Evolutionary conservation across 2,113 vertebrate species (phyloP).

Genomic region (Abramis brama): DNA sequence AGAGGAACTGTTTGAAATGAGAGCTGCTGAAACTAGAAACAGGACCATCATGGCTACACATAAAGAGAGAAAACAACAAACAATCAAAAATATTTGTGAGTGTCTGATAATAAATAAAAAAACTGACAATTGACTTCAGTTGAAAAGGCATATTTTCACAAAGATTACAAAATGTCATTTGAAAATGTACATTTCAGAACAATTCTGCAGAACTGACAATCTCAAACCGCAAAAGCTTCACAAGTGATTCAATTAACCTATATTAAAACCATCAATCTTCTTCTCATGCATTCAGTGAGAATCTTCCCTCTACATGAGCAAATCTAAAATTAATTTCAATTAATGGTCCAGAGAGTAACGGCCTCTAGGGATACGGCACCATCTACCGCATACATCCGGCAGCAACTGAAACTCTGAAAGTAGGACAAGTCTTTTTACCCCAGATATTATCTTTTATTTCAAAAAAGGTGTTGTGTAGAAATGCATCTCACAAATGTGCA

Average conservation of each 20-base stretch:
- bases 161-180: background rate
- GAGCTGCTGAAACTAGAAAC: slow-evolving; percentile 74
- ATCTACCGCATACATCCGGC: slow-evolving; percentile 14
- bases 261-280: slow-evolving; percentile 8
- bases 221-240: background rate
- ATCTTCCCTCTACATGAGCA: slow-evolving; percentile 11
- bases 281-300: slow-evolving; percentile 12
- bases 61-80: background rate
- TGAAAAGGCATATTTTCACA: background rate
- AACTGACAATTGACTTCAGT: background rate
- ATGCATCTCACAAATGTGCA: background rate
- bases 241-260: slow-evolving; percentile 13
- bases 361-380: background rate
- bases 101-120: background rate
- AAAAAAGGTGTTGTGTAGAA: slow-evolving; percentile 7
- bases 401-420: slow-evolving; percentile 5
- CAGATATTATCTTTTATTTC: background rate
- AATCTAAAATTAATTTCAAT: slow-evolving; percentile 44
- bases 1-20: slow-evolving; percentile 69
- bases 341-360: slow-evolving; percentile 16
- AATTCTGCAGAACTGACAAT: background rate
- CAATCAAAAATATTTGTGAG: background rate
- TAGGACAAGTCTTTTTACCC: slow-evolving; percentile 10
- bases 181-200: background rate
- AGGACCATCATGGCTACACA: slow-evolving; percentile 78